These are phyloP conservation scores for Chrysaora quinquecirrha DNA, from an alignment of 30 jellyfish, hydroid and myxozoan genomes.

Conservation along the genomic window DNA sequence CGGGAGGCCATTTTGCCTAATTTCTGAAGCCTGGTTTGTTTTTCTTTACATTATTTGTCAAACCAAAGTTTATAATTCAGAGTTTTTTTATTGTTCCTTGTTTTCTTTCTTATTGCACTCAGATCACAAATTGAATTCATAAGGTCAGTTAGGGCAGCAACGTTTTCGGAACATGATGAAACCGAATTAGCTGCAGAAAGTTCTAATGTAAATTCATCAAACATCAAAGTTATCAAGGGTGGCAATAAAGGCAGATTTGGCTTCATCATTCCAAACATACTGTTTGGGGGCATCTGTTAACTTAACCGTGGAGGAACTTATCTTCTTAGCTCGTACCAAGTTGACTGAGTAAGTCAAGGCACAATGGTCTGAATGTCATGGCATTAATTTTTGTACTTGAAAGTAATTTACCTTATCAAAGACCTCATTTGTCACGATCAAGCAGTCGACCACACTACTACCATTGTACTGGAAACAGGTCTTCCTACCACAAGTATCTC, in stretches of 20 bases:
- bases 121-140: not conserved
- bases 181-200: not conserved
- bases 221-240: constrained; percentile 2
- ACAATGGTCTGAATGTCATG: constrained; percentile 13
- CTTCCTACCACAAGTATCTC: constrained; percentile 9
- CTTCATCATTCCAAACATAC: constrained; percentile 1
- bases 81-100: not conserved
- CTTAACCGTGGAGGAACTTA: not conserved
- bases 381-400: constrained; percentile 4
- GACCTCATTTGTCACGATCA: not conserved
- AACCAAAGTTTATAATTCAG: not conserved
- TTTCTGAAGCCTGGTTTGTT: too few relatives aligned
- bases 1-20: too few relatives aligned
- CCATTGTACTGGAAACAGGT: constrained; percentile 23
- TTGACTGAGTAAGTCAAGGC: constrained; percentile 14
- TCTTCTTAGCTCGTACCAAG: not conserved
- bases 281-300: not conserved
- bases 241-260: not conserved
- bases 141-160: not conserved
- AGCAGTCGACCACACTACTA: not conserved
- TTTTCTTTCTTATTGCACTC: too few relatives aligned
- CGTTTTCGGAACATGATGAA: not conserved
- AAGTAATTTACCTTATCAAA: constrained; percentile 5
- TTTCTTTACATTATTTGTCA: not conserved
- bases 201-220: not conserved